A percentile compares a stretch with the other conserved stretches of the same genome.
Conservation (phyloP, 2,797 vertebrate genomes). For the Chaetodon trifasciatus region DNA sequence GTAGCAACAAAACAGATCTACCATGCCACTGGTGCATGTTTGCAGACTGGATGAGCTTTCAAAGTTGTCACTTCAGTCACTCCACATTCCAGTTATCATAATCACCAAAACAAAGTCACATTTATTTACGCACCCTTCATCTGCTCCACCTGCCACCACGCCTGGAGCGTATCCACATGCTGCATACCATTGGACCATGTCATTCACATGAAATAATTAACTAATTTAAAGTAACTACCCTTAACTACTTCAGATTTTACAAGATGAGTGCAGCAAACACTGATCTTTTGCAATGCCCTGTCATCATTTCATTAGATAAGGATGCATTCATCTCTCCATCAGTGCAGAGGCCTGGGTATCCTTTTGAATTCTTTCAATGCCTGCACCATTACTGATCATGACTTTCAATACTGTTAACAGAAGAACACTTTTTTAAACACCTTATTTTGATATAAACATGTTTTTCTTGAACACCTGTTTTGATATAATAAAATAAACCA, state of each 20-base stretch:
- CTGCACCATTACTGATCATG: not conserved
- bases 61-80: conserved; percentile 8
- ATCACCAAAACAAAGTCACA: not conserved
- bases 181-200: not conserved
- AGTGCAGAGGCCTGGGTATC: not conserved
- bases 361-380: not conserved
- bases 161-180: not conserved
- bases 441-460: not conserved
- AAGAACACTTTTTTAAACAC: not conserved
- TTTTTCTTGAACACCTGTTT: not conserved
- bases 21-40: conserved; percentile 11
- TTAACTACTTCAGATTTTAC: not conserved
- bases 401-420: not conserved
- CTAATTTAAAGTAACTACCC: not conserved
- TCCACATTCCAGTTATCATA: conserved; percentile 34
- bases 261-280: not conserved
- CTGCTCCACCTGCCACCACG: conserved; percentile 2
- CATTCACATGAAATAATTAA: not conserved
- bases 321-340: not conserved
- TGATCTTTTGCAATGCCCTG: not conserved
- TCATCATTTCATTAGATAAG: not conserved
- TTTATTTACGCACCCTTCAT: conserved; percentile 7
- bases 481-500: not conserved
- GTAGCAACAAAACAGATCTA: conserved; percentile 22
- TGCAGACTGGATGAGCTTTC: not conserved